These are phyloP conservation scores for Halisarca cf. caerulea DNA, from an alignment of 37 sponge, comb jelly and placozoan genomes.

Conservation along the genomic window DNA sequence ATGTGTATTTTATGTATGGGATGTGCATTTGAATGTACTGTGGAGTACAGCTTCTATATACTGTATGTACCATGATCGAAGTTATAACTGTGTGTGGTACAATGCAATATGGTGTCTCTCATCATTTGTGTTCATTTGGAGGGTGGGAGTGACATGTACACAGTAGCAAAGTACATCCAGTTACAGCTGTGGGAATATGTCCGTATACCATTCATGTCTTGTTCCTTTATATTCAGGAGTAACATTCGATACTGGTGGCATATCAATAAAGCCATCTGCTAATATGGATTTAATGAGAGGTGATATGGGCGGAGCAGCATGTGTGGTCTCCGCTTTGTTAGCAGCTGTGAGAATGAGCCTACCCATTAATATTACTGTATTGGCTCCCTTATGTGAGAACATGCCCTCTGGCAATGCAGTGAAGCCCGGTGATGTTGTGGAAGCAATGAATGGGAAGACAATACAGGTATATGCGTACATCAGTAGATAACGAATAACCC, in stretches of 20 bases:
- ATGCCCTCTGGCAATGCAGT: slow-evolving; percentile 88
- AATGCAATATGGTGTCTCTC: too few relatives aligned
- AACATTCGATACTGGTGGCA: slow-evolving; percentile 96
- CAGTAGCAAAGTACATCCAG: too few relatives aligned
- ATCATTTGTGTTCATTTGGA: not conserved
- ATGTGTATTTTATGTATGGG: too few relatives aligned
- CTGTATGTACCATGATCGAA: too few relatives aligned
- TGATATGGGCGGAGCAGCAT: slow-evolving; percentile 97
- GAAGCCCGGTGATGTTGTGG: slow-evolving; percentile 95
- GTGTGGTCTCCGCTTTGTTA: slow-evolving; percentile 60
- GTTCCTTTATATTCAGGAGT: slow-evolving; percentile 59
- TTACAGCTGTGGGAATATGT: not conserved
- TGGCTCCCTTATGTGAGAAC: slow-evolving; percentile 96
- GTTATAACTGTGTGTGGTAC: too few relatives aligned
- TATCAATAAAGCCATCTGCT: slow-evolving; percentile 90
- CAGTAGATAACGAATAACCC: not conserved
- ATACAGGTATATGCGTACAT: too few relatives aligned
- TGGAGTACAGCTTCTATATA: too few relatives aligned
- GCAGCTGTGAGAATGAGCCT: slow-evolving; percentile 65
- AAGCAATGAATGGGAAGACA: slow-evolving; percentile 92
- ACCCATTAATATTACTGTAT: slow-evolving; percentile 60
- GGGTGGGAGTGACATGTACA: not conserved
- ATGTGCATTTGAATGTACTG: too few relatives aligned
- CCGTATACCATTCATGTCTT: not conserved
- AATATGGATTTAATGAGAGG: slow-evolving; percentile 89